Base-by-base conservation (phyloP, 2,888 invertebrate species). In the Eilema caniola region DNA sequence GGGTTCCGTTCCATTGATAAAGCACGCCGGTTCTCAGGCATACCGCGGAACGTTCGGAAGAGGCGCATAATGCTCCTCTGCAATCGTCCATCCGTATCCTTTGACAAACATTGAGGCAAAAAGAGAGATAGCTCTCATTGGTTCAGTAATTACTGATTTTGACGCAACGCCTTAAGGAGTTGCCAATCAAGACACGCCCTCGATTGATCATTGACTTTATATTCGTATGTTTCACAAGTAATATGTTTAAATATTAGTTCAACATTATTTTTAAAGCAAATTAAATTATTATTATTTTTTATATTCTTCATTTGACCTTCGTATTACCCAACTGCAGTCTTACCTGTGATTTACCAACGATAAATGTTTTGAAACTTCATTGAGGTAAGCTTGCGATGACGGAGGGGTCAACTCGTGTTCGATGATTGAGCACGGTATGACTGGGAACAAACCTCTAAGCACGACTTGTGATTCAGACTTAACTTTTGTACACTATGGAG, bases 1-100 rank as follows among this genome's bases (percentile, higher is more conserved):
- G 62, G 75, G 73, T 77, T 80, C 74, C 76, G 68, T 78, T 74
- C 76, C 76, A 83, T 75, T 78, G 79, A 74, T 80, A 75, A 78
- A 72, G 76, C 74, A 71, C 64, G 70, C 75, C 81, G 81, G 85
- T 90, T 92, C 91, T 84, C 89, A 92, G 87, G 86, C 89, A 87
- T 72, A 75, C 78, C 72, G 88, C 86, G 89, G 87, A 92, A 90
- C 90, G 85, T 80, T 77, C 84, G 87, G 86, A 87, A 87, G 86
- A 85, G 80, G 76, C 61, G 84, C 79, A 78, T 69, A 85, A 84
- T 82, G 83, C 81, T 82, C 80, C 78, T 77, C 75, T 72, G 71
- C 74, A 77, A 70, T 72, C 77, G 71, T 72, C 77, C 80, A 82
- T 82, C 81, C 83, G 75, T 77, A 72, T 77, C 73, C 73, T 59